Percentiles rank a stretch among this genome's conserved stretches.
phyloP scores from a whole-genome alignment of 2,113 vertebrate species.

The Campylomormyrus numenius region DNA sequence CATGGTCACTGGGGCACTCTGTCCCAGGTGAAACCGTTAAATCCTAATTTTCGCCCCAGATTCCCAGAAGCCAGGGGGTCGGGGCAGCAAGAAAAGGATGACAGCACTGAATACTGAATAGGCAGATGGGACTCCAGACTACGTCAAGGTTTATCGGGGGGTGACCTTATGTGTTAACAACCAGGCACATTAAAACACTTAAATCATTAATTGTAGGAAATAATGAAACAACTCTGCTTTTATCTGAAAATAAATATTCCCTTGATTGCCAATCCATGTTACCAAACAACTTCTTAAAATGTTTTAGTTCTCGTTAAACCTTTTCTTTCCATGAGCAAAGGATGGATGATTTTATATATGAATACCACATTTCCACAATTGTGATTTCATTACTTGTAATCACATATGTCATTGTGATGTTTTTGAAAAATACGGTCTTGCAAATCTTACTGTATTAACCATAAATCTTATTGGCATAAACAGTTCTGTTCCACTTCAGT shows the following conservation, averaged over 20 bases:
- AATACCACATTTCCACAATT: neutral
- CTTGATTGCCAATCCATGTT: neutral
- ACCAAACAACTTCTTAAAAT: neutral
- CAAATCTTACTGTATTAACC: neutral
- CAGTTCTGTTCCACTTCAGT: neutral
- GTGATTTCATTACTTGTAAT: neutral
- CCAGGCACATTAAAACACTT: neutral
- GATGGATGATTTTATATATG: neutral
- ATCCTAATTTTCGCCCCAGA: neutral
- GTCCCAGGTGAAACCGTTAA: neutral
- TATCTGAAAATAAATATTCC: neutral
- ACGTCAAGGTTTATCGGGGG: neutral
- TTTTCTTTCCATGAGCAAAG: neutral
- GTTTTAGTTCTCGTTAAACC: neutral
- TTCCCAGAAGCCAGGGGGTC: slow-evolving; percentile 25
- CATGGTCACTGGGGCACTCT: neutral
- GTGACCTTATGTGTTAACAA: neutral
- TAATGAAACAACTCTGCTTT: neutral
- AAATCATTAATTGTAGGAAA: neutral
- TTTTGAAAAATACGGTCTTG: neutral
- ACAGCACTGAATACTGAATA: slow-evolving; percentile 31
- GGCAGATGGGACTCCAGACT: slow-evolving; percentile 31
- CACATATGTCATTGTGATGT: neutral
- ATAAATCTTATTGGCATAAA: neutral
- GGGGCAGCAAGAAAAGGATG: slow-evolving; percentile 46